Evolutionary conservation across 2,888 invertebrate species (phyloP).

Genomic region (Acronicta psi): DNA sequence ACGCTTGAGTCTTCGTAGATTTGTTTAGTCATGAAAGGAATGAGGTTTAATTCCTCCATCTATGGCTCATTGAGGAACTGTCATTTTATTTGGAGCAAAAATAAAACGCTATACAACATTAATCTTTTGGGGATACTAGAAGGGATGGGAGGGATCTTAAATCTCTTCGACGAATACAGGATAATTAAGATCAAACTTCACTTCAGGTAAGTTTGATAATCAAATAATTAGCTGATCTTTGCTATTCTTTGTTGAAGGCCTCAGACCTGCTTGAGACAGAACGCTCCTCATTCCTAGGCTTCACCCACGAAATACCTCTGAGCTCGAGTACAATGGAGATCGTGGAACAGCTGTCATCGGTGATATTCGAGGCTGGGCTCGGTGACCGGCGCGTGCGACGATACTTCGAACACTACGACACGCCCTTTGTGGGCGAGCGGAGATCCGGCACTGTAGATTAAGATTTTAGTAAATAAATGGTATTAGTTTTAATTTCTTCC

Average conservation of each 20-base stretch:
- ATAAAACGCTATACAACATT: no score
- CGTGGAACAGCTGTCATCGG: slow-evolving; percentile 65
- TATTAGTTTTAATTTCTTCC: slow-evolving; percentile 14
- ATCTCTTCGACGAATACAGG: no score
- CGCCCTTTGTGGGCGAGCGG: slow-evolving; percentile 66
- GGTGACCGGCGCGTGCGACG: slow-evolving; percentile 76
- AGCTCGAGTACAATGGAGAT: slow-evolving; percentile 68
- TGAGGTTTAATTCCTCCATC: no score
- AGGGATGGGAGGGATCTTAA: no score
- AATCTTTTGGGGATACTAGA: no score
- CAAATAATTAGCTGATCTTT: background rate
- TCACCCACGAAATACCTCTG: slow-evolving; percentile 66
- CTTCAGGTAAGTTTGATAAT: no score
- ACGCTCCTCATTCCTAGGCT: slow-evolving; percentile 74
- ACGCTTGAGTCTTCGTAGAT: no score
- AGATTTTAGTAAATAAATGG: slow-evolving; percentile 29
- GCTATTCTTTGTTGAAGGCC: slow-evolving; percentile 51
- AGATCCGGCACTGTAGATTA: slow-evolving; percentile 4
- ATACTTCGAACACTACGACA: slow-evolving; percentile 75
- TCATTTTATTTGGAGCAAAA: no score
- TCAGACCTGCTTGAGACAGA: slow-evolving; percentile 70
- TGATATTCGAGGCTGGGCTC: slow-evolving; percentile 56
- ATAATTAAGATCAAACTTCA: no score
- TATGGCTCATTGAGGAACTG: no score
- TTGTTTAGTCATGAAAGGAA: no score